Evolutionary conservation across 2,888 invertebrate genomes (phyloP), one percentile per base, ranked within the genome.

Genomic region (Hybos culiciformis): DNA sequence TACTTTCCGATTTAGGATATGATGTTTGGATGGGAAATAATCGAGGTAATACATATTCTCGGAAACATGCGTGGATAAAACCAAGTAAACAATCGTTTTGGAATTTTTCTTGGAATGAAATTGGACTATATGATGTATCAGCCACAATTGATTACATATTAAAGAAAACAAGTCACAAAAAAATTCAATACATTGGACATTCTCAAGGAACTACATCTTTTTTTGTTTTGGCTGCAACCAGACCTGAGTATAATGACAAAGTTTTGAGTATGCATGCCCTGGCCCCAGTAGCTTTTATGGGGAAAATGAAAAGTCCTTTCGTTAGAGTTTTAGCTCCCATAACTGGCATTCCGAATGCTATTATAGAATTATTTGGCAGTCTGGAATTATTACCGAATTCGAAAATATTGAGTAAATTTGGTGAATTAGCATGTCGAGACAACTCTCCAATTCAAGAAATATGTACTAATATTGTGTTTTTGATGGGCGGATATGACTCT

Each of bases 141-240:
- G 84, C 91, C 0, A 79, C 75, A 52, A 75, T 94, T 45, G 80
- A 90, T 59, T 79, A 83, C 53, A 69, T 77, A 2, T 61, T 61
- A 14, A 17, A 47, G 3, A 6, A 31, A 2, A 60, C 58, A 0
- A 56, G 54, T 3, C 46, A 56, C 36, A 17, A 42, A 4, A 44
- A 60, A 39, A 40, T 60, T 14, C 55, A 56, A 14, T 94, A 91
- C 60, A 69, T 91, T 33, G 94, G 93, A 0, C 91, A 93, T 63
- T 92, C 90, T 0, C 91, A 93, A 80, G 93, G 92, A 1, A 83
- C 85, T 0, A 81, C 86, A 0, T 72, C 78, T 55, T 75, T 81
- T 51, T 82, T 79, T 56, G 79, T 79, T 2, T 70, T 84, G 58
- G 71, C 83, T 39, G 78, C 82, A 2, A 71, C 74, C 15, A 67